Evolutionary conservation across 1,140 invertebrate genomes (phyloP).

Genomic region (Drosophila carrolli): DNA sequence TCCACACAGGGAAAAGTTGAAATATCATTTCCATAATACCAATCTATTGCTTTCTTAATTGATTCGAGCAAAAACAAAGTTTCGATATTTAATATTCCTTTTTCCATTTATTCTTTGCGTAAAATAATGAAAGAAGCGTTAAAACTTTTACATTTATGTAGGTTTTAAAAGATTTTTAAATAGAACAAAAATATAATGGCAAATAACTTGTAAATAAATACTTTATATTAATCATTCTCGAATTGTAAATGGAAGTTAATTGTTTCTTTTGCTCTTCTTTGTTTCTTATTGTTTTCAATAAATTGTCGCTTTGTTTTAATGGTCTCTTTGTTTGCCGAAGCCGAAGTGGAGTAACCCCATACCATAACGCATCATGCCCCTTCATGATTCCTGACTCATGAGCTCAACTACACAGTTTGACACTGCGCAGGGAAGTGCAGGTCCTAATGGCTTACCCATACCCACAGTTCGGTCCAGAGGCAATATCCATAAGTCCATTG

Average conservation of each 20-base stretch:
- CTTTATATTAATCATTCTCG: no score
- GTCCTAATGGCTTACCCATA: conserved; percentile 29
- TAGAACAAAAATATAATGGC: no score
- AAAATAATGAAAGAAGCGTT: no score
- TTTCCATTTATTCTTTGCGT: no score
- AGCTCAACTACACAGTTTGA: conserved; percentile 32
- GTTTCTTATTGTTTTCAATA: background rate
- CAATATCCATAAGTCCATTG: conserved; percentile 11
- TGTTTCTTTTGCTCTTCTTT: background rate
- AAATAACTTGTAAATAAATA: no score
- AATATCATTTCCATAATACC: background rate
- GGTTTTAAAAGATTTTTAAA: no score
- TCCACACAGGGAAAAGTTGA: no score
- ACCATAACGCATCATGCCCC: conserved; percentile 24
- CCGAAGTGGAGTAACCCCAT: background rate
- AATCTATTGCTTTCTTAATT: background rate
- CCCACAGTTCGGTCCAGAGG: background rate
- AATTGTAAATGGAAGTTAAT: no score
- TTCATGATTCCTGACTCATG: conserved; percentile 23
- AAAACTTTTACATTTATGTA: no score
- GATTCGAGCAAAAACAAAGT: no score
- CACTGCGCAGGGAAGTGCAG: conserved; percentile 7
- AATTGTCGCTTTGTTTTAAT: background rate
- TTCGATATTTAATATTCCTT: no score
- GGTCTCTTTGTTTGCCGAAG: background rate